Evolutionary conservation across 2,797 vertebrate species (phyloP).

Genomic region (Coranthus polyacanthus): DNA sequence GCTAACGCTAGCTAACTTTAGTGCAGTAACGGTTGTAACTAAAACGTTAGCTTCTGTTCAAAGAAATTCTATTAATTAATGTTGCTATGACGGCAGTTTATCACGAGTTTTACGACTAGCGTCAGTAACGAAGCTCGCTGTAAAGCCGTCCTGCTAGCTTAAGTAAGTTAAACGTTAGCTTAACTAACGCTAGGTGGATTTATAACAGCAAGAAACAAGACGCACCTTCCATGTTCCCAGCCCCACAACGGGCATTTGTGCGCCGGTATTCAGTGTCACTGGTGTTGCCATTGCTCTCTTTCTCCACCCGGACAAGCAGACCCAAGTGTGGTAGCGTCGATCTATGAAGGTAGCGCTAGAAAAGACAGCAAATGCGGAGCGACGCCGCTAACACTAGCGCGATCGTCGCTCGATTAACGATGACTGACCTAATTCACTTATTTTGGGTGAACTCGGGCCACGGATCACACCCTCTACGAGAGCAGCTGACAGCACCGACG

Average conservation of each 20-base stretch:
- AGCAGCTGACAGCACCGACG: too few relatives aligned
- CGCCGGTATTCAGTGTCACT: slow-evolving; percentile 80
- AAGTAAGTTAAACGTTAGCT: background rate
- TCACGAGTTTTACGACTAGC: too few relatives aligned
- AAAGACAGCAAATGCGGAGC: too few relatives aligned
- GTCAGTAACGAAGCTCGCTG: too few relatives aligned
- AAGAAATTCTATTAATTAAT: too few relatives aligned
- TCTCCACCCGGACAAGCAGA: background rate
- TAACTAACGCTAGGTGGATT: background rate
- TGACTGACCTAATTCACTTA: background rate
- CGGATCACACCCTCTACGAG: background rate
- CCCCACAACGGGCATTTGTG: slow-evolving; percentile 80
- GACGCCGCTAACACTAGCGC: too few relatives aligned
- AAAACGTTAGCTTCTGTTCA: too few relatives aligned
- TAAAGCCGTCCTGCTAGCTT: slow-evolving; percentile 40
- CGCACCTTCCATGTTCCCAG: slow-evolving; percentile 86
- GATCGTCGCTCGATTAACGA: background rate
- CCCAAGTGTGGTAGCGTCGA: too few relatives aligned
- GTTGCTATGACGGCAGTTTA: too few relatives aligned
- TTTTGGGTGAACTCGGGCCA: background rate
- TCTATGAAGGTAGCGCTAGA: too few relatives aligned
- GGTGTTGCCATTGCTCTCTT: slow-evolving; percentile 70
- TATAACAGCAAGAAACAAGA: background rate
- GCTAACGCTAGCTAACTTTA: too few relatives aligned
- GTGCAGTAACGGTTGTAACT: too few relatives aligned